Conservation (phyloP, 2,113 vertebrate genomes). For the Misgurnus mizolepis region DNA sequence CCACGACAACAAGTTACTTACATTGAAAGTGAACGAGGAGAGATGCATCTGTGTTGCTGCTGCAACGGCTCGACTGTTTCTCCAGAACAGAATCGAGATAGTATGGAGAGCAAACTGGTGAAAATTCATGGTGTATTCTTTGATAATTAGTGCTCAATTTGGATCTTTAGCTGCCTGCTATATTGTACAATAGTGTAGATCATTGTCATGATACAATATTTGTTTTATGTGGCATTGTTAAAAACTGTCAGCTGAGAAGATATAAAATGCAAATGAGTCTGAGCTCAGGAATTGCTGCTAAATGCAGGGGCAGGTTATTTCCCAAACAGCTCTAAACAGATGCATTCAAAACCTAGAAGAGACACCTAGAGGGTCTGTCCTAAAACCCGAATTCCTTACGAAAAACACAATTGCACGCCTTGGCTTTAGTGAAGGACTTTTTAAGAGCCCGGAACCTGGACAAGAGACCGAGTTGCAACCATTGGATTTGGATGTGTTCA, state of each 20-base stretch:
- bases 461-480: constrained; percentile 48
- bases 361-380: constrained; percentile 10
- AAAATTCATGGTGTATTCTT: no score
- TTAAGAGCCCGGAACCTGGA: constrained; percentile 52
- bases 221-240: neutral
- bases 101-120: no score
- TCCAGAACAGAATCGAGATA: no score
- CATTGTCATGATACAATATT: neutral
- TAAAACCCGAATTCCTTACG: no score
- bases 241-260: neutral
- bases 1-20: constrained; percentile 11
- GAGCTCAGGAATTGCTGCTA: neutral
- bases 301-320: neutral
- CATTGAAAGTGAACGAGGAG: neutral
- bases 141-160: neutral
- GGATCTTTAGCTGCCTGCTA: neutral
- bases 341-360: neutral
- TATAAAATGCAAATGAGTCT: neutral
- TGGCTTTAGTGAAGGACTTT: constrained; percentile 12
- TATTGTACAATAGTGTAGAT: neutral
- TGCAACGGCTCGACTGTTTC: neutral
- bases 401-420: neutral
- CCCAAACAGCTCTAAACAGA: constrained; percentile 1
- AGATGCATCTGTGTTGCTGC: neutral
- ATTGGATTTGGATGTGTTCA: constrained; percentile 59